phyloP scores from a whole-genome alignment of 2,888 invertebrate species.

The Pseudeuparius sepicola region DNA sequence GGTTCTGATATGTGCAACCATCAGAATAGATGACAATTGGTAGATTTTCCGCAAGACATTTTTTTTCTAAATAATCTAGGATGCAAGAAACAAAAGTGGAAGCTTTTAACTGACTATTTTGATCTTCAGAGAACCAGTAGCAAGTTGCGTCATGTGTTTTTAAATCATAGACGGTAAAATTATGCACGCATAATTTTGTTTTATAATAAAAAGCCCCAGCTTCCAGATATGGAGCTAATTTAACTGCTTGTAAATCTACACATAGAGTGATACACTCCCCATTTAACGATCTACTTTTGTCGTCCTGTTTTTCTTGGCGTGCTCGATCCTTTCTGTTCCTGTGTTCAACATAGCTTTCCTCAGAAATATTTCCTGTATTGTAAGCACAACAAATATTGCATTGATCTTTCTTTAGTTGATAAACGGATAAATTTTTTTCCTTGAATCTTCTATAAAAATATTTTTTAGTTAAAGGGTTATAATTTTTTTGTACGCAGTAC shows the following conservation, averaged over 20 bases:
- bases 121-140: slow-evolving; percentile 15
- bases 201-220: slow-evolving; percentile 5
- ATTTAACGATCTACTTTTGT: slow-evolving; percentile 5
- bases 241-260: slow-evolving; percentile 9
- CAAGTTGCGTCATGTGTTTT: slow-evolving; percentile 12
- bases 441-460: neutral
- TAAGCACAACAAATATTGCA: too few species aligned
- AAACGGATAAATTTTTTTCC: slow-evolving; percentile 1
- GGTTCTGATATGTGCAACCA: slow-evolving; percentile 25
- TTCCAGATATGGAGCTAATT: slow-evolving; percentile 8
- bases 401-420: too few species aligned
- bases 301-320: slow-evolving; percentile 5
- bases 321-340: slow-evolving; percentile 4
- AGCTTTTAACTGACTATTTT: slow-evolving; percentile 13
- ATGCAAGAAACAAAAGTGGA: slow-evolving; percentile 16
- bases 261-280: slow-evolving; percentile 4
- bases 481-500: slow-evolving; percentile 7
- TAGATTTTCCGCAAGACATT: too few species aligned
- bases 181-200: slow-evolving; percentile 6
- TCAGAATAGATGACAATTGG: slow-evolving; percentile 25
- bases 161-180: slow-evolving; percentile 9
- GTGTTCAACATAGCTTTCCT: too few species aligned
- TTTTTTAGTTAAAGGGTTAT: neutral
- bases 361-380: too few species aligned
- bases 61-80: slow-evolving; percentile 12